Evolutionary conservation across 2,888 invertebrate species (phyloP).

Genomic region (Galeopsomyia nigrocyanea): DNA sequence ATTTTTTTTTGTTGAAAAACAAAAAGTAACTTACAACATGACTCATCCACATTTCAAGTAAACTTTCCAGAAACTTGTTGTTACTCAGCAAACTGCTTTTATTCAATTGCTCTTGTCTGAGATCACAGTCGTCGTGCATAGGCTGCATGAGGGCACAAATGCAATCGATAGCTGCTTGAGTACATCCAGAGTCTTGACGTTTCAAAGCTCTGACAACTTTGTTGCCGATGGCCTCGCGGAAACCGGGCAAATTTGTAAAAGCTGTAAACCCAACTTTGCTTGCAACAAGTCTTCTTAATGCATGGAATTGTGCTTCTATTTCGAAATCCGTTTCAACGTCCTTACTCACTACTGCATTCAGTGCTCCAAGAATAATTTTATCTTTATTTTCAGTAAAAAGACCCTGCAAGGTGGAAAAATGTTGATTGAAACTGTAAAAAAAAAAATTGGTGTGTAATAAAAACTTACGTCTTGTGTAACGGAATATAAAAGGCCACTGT

Average conservation of each 20-base stretch:
- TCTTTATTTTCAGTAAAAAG: conserved; percentile 99
- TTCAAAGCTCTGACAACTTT: conserved; percentile 93
- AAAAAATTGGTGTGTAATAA: background rate
- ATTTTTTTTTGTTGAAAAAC: background rate
- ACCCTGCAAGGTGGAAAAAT: conserved; percentile 75
- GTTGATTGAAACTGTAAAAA: conserved; percentile 38
- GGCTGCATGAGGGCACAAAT: conserved; percentile 98
- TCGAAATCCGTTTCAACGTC: conserved; percentile 78
- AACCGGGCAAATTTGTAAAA: conserved; percentile 90
- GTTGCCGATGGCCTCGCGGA: conserved; percentile 94
- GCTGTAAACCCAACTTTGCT: conserved; percentile 98
- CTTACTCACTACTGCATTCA: conserved; percentile 85
- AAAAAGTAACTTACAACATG: conserved; percentile 83
- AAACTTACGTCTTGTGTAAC: conserved; percentile 93
- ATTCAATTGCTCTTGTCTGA: conserved; percentile 97
- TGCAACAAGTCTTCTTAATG: conserved; percentile 91
- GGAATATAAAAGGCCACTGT: conserved; percentile 96
- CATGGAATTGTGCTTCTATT: conserved; percentile 96
- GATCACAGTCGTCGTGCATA: conserved; percentile 96
- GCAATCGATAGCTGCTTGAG: conserved; percentile 97
- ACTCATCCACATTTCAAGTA: conserved; percentile 94
- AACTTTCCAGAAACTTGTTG: conserved; percentile 89
- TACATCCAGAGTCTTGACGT: conserved; percentile 88
- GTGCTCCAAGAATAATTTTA: conserved; percentile 92
- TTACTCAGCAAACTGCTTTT: conserved; percentile 95